Evolutionary conservation across 2,113 vertebrate genomes (phyloP).

Genomic region (Protobothrops flavoviridis): DNA sequence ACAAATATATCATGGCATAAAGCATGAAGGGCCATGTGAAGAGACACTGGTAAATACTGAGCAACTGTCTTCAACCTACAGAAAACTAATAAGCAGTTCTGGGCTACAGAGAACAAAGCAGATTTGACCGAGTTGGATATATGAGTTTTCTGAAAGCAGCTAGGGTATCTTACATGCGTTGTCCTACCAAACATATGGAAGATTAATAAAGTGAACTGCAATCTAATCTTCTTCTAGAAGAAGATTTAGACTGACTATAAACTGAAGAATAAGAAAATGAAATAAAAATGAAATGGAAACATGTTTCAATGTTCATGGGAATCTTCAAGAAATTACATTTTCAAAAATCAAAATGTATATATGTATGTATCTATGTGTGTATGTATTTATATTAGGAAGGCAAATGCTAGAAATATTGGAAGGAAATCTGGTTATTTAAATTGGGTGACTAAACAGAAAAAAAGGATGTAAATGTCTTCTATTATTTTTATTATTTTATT

Average conservation of each 20-base stretch:
- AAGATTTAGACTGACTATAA: not conserved
- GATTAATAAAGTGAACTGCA: not conserved
- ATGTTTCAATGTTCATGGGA: not conserved
- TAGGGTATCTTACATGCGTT: not conserved
- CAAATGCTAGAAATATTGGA: not conserved
- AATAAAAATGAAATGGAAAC: not conserved
- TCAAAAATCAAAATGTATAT: not conserved
- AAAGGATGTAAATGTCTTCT: not conserved
- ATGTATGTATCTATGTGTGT: not conserved
- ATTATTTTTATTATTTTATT: not conserved
- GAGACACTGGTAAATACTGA: slow-evolving; percentile 1
- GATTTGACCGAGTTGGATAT: not conserved
- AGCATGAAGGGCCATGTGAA: slow-evolving; percentile 7
- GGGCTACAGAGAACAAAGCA: not conserved
- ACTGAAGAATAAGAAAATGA: not conserved
- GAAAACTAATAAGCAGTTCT: not conserved
- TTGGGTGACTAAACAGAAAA: not conserved
- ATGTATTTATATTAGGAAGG: not conserved
- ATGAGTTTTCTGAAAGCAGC: not conserved
- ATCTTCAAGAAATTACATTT: not conserved
- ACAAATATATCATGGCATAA: not conserved
- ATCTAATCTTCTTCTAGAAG: not conserved
- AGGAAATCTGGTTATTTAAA: not conserved
- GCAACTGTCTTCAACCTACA: not conserved
- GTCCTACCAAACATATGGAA: not conserved